These are phyloP conservation scores for Axinella damicornis DNA, from an alignment of 37 sponge, comb jelly and placozoan genomes.

Conservation along the genomic window DNA sequence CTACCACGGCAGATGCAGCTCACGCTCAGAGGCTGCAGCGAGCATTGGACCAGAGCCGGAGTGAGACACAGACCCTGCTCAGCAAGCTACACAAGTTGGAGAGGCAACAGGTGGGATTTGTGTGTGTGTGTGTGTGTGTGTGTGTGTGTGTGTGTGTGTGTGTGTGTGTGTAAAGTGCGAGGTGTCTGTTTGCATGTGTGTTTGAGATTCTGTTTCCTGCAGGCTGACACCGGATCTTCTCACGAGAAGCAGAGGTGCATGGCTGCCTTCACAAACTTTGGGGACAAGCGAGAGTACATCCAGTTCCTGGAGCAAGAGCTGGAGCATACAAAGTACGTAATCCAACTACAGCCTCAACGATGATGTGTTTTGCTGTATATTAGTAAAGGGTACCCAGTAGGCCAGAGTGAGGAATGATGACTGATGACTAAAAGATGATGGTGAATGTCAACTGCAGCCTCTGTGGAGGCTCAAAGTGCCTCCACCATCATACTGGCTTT, in stretches of 20 bases:
- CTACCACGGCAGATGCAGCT: constrained; percentile 35
- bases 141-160: constrained; percentile 3
- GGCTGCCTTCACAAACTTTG: constrained; percentile 54
- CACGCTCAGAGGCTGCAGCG: constrained; percentile 64
- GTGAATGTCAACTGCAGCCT: too few species aligned
- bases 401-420: too few species aligned
- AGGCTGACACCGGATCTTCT: not conserved
- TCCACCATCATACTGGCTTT: too few species aligned
- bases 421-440: too few species aligned
- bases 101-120: constrained; percentile 15
- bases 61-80: constrained; percentile 30
- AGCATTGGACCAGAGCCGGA: constrained; percentile 48
- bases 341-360: too few species aligned
- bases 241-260: constrained; percentile 23
- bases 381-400: too few species aligned
- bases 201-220: too few species aligned
- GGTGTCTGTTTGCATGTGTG: too few species aligned
- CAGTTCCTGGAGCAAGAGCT: constrained; percentile 60
- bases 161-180: not conserved
- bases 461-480: too few species aligned
- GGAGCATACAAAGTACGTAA: constrained; percentile 24
- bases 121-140: constrained; percentile 31
- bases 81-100: constrained; percentile 47
- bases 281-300: constrained; percentile 64
- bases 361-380: too few species aligned